Evolutionary conservation across 2,113 vertebrate genomes (phyloP), one percentile per base, ranked within the genome.

Genomic region (Syngnathus scovelli): DNA sequence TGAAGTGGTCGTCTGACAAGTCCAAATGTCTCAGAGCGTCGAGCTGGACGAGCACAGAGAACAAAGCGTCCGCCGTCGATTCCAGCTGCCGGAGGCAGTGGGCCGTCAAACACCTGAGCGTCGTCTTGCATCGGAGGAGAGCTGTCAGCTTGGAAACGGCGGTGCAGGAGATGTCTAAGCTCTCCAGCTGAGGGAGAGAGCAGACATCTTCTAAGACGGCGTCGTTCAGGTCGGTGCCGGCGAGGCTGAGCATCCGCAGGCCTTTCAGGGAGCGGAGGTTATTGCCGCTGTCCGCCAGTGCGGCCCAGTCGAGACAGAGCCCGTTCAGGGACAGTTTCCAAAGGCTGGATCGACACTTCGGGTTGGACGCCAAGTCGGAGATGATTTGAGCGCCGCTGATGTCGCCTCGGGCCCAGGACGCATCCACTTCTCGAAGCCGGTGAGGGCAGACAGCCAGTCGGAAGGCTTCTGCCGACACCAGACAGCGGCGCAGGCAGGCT

Each of bases 1-100:
- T 91, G 54, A 96, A 93, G 74, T 92, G 95, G 85, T 97, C 93
- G 46, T 96, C 93, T 0, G 96, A 99, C 83, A 98, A 94, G 83
- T 99, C 97, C 66, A 99, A 90, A 74, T 98, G 94, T 72, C 92
- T 93, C 76, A 99, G 90, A 18, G 89, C 82, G 19, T 87, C 88
- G 10, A 99, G 92, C 76, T 94, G 95, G 78, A 89, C 82, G 70
- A 98, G 90, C 61, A 99, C 92, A 61, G 90, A 93, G 66, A 96
- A 72, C 68, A 98, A 85, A 75, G 93, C 90, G 5, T 92, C 88
- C 0, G 94, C 92, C 0, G 92, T 92, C 95, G 94, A 97, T 77
- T 94, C 93, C 82, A 98, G 89, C 78, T 91, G 93, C 83, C 89
- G 93, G 71, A 96, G 89, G 72, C 93, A 90, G 73, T 99, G 95